phyloP scores from a whole-genome alignment of 2,888 invertebrate species.

The Diachrysia chrysitis region DNA sequence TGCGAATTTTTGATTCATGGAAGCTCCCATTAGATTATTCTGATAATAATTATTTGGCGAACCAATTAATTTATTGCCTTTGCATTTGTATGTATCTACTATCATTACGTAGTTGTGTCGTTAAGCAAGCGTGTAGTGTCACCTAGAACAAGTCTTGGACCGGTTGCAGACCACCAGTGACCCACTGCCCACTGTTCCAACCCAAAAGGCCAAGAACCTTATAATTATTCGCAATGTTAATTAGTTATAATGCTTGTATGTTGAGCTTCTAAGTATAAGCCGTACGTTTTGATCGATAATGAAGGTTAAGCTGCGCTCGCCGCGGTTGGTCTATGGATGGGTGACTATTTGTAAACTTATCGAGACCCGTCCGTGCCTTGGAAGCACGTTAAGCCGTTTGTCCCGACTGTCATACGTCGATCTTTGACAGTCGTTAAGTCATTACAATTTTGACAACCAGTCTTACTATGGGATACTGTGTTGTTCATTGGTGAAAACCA shows the following conservation, averaged over 20 bases:
- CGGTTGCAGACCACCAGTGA: conserved; percentile 30
- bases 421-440: no score
- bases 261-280: background rate
- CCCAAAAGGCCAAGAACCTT: background rate
- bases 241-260: conserved; percentile 5
- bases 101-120: background rate
- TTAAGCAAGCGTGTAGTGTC: conserved; percentile 5
- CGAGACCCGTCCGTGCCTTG: no score
- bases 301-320: background rate
- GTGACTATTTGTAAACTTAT: no score
- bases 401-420: no score
- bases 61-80: background rate
- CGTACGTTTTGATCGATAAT: no score
- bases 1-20: no score
- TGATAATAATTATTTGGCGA: background rate
- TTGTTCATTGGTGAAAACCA: no score
- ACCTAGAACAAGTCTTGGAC: conserved; percentile 38
- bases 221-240: conserved; percentile 10
- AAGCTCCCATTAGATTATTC: no score
- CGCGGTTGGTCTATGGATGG: no score
- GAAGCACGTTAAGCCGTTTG: no score
- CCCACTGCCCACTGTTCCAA: conserved; percentile 36
- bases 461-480: no score
- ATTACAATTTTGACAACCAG: no score
- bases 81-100: background rate